Base-by-base conservation (phyloP, 2,888 invertebrate genomes). In the Torymus auratus region DNA sequence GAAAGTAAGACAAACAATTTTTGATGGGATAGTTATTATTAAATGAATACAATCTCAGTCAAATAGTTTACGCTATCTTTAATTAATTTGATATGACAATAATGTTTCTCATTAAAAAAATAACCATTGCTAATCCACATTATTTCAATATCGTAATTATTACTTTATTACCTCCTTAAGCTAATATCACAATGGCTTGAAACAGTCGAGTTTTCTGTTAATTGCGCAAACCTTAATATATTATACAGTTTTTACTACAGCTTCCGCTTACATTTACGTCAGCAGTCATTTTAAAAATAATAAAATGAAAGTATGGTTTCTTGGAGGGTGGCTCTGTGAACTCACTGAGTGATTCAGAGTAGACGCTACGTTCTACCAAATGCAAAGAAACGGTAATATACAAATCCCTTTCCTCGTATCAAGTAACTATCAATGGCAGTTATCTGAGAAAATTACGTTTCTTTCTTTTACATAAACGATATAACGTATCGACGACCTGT, bases 121-220 rank as follows among this genome's bases (percentile, higher is more conserved):
- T 85, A 85, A 86, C 82, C 83, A 84, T 85, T 84, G 83, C 81
- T 83, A 84, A 82, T 80, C 85, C 84, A 83, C n/a, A 64, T 2
- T 70, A 83, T 78, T 80, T 75, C 60, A 80, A 69, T 82, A 79
- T 78, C 41, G 70, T 60, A 64, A 64, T 79, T 79, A 82, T 78
- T 80, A 71, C 23, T 79, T 78, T 74, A 84, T 86, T 41, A 84
- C 64, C 72, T 85, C 84, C 88, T 89, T 89, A 89, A 85, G 84
- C 89, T 89, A 89, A 86, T 89, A 89, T 89, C 89, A 89, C 89
- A 89, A 88, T 88, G 86, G 86, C 89, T 88, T 87, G 86, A 88
- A 87, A 89, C 87, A 88, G 87, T 88, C 88, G 85, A 88, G 86
- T 88, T 87, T 88, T 88, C 84, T 84, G 86, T 87, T 86, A 87